These are phyloP conservation scores for Sebastes wilsoni DNA, from an alignment of 2,797 vertebrate species.

Conservation along the genomic window DNA sequence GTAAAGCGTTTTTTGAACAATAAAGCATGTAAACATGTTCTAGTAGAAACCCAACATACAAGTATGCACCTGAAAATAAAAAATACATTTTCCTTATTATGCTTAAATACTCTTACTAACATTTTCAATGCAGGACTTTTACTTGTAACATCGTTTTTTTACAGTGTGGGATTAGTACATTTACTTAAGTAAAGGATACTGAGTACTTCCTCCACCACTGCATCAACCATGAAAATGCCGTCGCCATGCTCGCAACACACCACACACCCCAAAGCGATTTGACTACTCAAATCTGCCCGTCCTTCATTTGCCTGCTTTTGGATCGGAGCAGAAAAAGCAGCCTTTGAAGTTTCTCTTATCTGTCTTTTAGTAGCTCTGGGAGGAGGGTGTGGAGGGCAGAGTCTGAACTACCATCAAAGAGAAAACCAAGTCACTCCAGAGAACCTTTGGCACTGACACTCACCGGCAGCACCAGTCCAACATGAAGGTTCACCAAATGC, in stretches of 20 bases:
- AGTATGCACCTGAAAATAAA: no score
- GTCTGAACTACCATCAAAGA: conserved; percentile 58
- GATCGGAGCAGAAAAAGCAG: conserved; percentile 23
- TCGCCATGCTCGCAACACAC: conserved; percentile 15
- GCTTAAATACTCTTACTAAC: background rate
- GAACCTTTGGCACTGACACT: conserved; percentile 16
- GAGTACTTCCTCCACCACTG: background rate
- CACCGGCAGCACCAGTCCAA: background rate
- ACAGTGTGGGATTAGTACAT: background rate
- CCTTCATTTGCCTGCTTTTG: conserved; percentile 54
- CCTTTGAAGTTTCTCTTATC: conserved; percentile 67
- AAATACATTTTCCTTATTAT: background rate
- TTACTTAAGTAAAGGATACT: background rate
- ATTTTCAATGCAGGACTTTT: background rate
- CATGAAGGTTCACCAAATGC: background rate
- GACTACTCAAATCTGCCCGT: conserved; percentile 43
- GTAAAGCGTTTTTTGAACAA: no score
- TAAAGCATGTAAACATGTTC: no score
- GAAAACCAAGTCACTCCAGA: conserved; percentile 25
- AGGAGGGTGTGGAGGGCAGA: conserved; percentile 1
- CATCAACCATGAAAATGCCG: background rate
- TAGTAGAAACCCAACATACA: no score
- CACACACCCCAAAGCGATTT: conserved; percentile 49
- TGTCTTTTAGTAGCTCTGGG: conserved; percentile 35
- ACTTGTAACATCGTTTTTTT: background rate